Evolutionary conservation across 2,888 invertebrate species (phyloP).

Genomic region (Anticlea derivata): DNA sequence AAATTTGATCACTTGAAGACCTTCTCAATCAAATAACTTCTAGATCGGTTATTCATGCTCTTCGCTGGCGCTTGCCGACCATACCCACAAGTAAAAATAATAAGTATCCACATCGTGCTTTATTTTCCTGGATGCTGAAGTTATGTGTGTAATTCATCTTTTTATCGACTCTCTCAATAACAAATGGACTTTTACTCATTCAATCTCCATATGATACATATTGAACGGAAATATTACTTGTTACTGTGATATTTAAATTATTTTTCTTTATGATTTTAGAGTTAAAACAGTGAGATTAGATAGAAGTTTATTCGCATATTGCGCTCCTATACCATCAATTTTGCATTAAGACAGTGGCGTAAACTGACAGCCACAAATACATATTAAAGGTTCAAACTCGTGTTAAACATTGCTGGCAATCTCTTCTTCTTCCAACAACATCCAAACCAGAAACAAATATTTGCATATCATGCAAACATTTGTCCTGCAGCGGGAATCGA

Average conservation of each 20-base stretch:
- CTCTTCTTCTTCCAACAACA: too few relatives aligned
- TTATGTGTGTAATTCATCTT: constrained; percentile 33
- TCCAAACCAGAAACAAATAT: too few relatives aligned
- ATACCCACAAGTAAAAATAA: constrained; percentile 23
- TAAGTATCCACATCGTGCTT: constrained; percentile 28
- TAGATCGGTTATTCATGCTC: constrained; percentile 3
- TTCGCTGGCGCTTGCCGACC: constrained; percentile 18
- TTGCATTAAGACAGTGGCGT: too few relatives aligned
- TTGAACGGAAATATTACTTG: constrained; percentile 11
- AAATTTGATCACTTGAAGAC: constrained; percentile 3
- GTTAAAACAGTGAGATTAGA: too few relatives aligned
- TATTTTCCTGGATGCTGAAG: constrained; percentile 28
- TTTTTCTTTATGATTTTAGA: too few relatives aligned
- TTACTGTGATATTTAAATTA: constrained; percentile 2
- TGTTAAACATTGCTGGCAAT: too few relatives aligned
- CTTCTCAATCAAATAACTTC: constrained; percentile 12
- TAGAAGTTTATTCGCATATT: too few relatives aligned
- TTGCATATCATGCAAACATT: too few relatives aligned
- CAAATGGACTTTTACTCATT: constrained; percentile 23
- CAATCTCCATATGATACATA: constrained; percentile 26
- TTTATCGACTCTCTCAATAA: constrained; percentile 25
- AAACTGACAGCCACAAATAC: background rate
- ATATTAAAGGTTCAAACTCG: too few relatives aligned
- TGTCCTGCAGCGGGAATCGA: too few relatives aligned
- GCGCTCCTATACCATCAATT: too few relatives aligned